These are phyloP conservation scores for Ceyx melanurus DNA, from an alignment of 2,113 vertebrate species.

Conservation along the genomic window DNA sequence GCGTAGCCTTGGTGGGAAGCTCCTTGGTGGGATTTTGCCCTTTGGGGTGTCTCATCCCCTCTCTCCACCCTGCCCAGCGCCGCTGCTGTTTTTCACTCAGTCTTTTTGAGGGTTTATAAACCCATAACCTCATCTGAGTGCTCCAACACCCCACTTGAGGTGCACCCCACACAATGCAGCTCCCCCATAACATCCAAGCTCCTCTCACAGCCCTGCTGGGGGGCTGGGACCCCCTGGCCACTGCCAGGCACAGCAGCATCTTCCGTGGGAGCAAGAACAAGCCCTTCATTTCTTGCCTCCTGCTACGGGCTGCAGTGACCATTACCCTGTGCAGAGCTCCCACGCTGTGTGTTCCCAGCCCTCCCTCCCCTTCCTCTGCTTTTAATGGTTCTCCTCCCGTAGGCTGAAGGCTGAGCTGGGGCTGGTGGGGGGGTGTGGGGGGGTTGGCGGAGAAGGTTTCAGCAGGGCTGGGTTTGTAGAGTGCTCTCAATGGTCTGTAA, in stretches of 20 bases:
- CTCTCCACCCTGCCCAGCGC: background rate
- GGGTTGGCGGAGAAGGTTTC: background rate
- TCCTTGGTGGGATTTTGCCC: no score
- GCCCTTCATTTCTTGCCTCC: background rate
- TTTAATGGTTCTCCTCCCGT: background rate
- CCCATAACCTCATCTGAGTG: fast-evolving
- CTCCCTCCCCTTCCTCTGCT: background rate
- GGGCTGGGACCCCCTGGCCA: background rate
- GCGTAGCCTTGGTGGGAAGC: background rate
- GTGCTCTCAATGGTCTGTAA: conserved; percentile 67
- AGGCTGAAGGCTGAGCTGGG: background rate
- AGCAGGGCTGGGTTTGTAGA: conserved; percentile 39
- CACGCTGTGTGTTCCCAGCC: background rate
- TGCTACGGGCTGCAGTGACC: background rate
- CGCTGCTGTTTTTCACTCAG: fast-evolving
- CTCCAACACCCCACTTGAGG: background rate
- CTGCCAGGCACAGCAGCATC: background rate
- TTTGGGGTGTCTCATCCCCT: background rate
- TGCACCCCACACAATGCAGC: background rate
- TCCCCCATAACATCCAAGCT: background rate
- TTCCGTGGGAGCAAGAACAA: background rate
- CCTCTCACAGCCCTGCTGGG: no score
- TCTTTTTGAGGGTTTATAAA: background rate
- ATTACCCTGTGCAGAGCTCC: background rate
- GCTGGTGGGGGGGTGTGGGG: background rate